These are phyloP conservation scores for Phytoseiulus persimilis DNA, from an alignment of 2,888 invertebrate species.

Conservation along the genomic window DNA sequence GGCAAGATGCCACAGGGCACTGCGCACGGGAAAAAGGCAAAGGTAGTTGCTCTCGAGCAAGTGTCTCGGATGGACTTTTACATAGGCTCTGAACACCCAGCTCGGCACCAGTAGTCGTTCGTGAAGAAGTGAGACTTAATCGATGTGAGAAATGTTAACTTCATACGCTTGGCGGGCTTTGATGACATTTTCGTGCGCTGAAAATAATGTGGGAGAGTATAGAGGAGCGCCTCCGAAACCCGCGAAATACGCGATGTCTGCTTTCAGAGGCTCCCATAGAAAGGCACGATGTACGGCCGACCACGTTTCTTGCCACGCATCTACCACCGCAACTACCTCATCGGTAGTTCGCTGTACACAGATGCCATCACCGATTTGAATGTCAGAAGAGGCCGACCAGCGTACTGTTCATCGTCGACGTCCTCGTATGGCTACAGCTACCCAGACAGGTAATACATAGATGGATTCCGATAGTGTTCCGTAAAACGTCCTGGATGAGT, in stretches of 20 bases:
- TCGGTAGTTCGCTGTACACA: conserved; percentile 28
- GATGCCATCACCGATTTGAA: conserved; percentile 35
- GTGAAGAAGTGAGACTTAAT: too few species aligned
- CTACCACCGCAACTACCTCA: conserved; percentile 25
- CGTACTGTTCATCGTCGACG: background rate
- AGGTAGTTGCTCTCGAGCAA: background rate
- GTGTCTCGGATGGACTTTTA: too few species aligned
- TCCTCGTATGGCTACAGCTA: conserved; percentile 13
- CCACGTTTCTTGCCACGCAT: conserved; percentile 27
- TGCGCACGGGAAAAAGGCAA: background rate
- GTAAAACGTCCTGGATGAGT: too few species aligned
- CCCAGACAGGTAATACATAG: conserved; percentile 17
- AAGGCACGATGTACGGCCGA: background rate
- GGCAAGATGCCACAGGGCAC: background rate
- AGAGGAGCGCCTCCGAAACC: too few species aligned
- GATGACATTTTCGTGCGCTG: too few species aligned
- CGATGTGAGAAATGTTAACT: too few species aligned
- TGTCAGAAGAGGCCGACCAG: background rate
- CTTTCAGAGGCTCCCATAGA: background rate
- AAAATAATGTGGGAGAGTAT: too few species aligned
- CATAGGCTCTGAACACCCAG: background rate
- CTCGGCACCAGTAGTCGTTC: background rate
- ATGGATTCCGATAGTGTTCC: too few species aligned
- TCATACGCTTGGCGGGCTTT: too few species aligned
- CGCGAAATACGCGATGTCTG: background rate